phyloP scores from a whole-genome alignment of 2,888 invertebrate genomes.

The Trichogramma evanescens region DNA sequence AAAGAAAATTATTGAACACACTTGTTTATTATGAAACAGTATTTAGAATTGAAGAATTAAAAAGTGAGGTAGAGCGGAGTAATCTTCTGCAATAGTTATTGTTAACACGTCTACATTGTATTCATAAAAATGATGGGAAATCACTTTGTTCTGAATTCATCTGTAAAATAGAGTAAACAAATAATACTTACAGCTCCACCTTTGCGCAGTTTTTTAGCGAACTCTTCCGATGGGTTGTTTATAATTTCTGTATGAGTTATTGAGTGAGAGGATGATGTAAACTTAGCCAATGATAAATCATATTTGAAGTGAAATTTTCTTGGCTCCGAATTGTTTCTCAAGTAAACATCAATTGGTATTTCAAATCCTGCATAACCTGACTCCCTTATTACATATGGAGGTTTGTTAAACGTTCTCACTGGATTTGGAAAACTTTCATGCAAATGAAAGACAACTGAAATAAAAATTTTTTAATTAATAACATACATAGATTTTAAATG shows the following conservation, averaged over 20 bases:
- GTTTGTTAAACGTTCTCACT: conserved; percentile 82
- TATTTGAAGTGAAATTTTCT: conserved; percentile 72
- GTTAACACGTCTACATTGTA: neutral
- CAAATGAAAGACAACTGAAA: conserved; percentile 71
- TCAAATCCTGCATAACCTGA: conserved; percentile 95
- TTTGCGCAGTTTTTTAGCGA: conserved; percentile 76
- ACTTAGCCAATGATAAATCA: conserved; percentile 73
- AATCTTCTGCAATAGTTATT: neutral
- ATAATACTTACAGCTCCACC: conserved; percentile 67
- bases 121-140: neutral
- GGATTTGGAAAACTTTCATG: conserved; percentile 91
- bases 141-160: neutral
- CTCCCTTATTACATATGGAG: conserved; percentile 83
- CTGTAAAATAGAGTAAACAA: conserved; percentile 3
- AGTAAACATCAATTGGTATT: conserved; percentile 81
- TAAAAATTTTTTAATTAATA: conserved; percentile 5
- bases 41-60: neutral
- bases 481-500: neutral
- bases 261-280: conserved; percentile 63
- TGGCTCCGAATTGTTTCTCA: conserved; percentile 84
- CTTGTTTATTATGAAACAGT: neutral
- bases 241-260: conserved; percentile 80
- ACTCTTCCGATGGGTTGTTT: conserved; percentile 80
- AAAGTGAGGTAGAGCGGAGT: neutral
- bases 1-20: conserved; percentile 2